Evolutionary conservation across 2,113 vertebrate genomes (phyloP), one percentile per base, ranked within the genome.

Genomic region (Edolisoma coerulescens): DNA sequence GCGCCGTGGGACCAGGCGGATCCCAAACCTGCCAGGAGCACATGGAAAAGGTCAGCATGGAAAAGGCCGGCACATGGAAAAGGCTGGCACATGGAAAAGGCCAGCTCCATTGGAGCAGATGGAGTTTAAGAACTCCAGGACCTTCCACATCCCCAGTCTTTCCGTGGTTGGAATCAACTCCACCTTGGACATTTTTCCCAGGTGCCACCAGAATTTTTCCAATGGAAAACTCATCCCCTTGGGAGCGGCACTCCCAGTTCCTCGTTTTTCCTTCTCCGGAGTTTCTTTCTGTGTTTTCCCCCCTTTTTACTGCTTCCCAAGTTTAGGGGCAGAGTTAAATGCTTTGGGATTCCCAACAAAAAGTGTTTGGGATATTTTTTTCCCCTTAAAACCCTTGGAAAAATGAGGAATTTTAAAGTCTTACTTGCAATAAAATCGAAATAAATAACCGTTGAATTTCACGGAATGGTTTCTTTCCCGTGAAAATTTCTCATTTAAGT

Each of bases 21-120:
- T 97, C n/a, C 98, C 98, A 68, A 98, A 98, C 76, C 98, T 98
- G 53, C 18, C 33, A 3, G 11, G 65, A 13, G 3, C 15, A 70
- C 61, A 6, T 22, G 61, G 61, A 42, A 63, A 63, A 37, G 23
- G 57, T 3, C 33, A 2, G 3, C 32, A 14, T 14, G 63, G 61
- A 57, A 35, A 57, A 57, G 12, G 3, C 9, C 30, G 13, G 8
- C 21, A 53, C 23, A 23, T 57, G 54, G 54, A 57, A 56, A n/a
- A 56, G 39, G 39, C 39, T 39, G 39, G 39, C 39, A 39, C 17
- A 15, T 1, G 19, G 30, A 5, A 52, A 49, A 28, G 33, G 3
- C 8, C 0, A 1, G n/a, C 23, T 59, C 16, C 16, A 2, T 9
- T 49, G 11, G 39, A 3, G 11, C 6, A 18, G 28, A 17, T 35